These are phyloP conservation scores for Gastracanthus pulcherrimus DNA, from an alignment of 2,888 invertebrate species.

Conservation along the genomic window DNA sequence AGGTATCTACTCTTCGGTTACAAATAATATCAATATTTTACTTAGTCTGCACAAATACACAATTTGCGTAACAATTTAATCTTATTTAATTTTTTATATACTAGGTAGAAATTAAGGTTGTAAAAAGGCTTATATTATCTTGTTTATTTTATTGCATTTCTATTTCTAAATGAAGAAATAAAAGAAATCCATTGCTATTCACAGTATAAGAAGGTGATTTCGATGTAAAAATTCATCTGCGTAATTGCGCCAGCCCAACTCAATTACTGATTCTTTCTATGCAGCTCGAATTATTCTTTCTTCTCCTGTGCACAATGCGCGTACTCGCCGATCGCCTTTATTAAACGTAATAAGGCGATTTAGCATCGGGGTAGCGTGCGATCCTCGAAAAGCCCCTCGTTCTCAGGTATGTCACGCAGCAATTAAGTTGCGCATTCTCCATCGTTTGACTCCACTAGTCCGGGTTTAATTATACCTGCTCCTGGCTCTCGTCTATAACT, in stretches of 20 bases:
- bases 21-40: no score
- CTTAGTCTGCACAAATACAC: no score
- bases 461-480: slow-evolving; percentile 42
- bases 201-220: background rate
- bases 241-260: slow-evolving; percentile 12
- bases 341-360: slow-evolving; percentile 56
- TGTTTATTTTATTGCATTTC: no score
- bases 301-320: background rate
- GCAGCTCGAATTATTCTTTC: slow-evolving; percentile 14
- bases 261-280: slow-evolving; percentile 45
- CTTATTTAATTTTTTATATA: no score
- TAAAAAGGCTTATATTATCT: no score
- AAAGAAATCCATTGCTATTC: no score
- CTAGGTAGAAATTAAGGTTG: no score
- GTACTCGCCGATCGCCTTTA: slow-evolving; percentile 37
- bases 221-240: slow-evolving; percentile 11
- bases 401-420: slow-evolving; percentile 56
- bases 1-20: no score
- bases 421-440: slow-evolving; percentile 39
- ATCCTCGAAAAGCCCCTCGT: slow-evolving; percentile 52
- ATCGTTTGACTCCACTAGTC: slow-evolving; percentile 15
- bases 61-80: no score
- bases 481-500: background rate
- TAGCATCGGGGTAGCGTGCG: slow-evolving; percentile 41
- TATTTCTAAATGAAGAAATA: no score